These are phyloP conservation scores for Euphydryas editha DNA, from an alignment of 2,888 invertebrate genomes.

Conservation along the genomic window DNA sequence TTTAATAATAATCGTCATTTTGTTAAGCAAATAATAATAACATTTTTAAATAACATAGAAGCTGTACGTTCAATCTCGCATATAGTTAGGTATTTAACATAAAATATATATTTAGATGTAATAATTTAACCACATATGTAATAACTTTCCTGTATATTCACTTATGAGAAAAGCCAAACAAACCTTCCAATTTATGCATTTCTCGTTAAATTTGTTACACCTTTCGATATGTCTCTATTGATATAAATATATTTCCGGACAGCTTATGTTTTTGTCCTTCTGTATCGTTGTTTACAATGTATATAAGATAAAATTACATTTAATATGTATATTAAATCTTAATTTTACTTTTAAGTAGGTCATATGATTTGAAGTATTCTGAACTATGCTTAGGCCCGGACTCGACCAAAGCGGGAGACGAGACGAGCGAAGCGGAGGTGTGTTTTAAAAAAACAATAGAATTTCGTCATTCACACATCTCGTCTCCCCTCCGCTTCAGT, in stretches of 20 bases:
- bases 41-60: background rate
- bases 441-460: too few species aligned
- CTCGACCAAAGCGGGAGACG: too few species aligned
- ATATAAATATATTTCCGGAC: slow-evolving; percentile 29
- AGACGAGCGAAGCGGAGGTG: too few species aligned
- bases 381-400: too few species aligned
- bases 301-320: background rate
- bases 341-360: background rate
- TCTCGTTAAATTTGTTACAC: slow-evolving; percentile 70
- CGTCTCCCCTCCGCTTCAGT: too few species aligned
- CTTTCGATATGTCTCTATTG: slow-evolving; percentile 40
- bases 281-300: background rate
- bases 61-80: slow-evolving; percentile 61
- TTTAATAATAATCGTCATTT: background rate
- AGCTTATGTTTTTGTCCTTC: background rate
- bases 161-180: slow-evolving; percentile 72
- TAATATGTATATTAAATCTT: background rate
- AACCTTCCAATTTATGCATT: slow-evolving; percentile 64
- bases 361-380: background rate
- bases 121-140: slow-evolving; percentile 37
- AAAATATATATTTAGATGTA: slow-evolving; percentile 47
- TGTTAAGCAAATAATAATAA: slow-evolving; percentile 3
- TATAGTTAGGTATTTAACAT: slow-evolving; percentile 69
- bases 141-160: slow-evolving; percentile 62
- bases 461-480: too few species aligned